These are phyloP conservation scores for Exocentrus adspersus DNA, from an alignment of 2,888 invertebrate species.

Conservation along the genomic window DNA sequence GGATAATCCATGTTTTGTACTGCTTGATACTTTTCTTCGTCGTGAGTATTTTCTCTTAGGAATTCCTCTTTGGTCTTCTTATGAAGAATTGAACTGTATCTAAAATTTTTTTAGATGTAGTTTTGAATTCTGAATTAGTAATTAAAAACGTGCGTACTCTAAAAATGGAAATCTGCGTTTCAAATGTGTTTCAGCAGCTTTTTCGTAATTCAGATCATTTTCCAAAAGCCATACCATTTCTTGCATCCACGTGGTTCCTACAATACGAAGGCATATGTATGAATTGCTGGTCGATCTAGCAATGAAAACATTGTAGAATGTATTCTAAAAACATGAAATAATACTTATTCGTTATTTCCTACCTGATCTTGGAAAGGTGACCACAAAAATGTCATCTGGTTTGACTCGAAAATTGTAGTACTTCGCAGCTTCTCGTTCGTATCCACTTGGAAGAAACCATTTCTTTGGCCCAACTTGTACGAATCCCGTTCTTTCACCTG, in stretches of 20 bases:
- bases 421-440: constrained; percentile 70
- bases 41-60: constrained; percentile 68
- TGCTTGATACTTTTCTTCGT: constrained; percentile 66
- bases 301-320: no score
- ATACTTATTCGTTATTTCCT: no score
- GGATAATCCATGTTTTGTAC: constrained; percentile 71
- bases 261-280: no score
- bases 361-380: constrained; percentile 84
- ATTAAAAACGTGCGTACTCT: constrained; percentile 72
- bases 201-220: constrained; percentile 77
- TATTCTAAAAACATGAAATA: no score
- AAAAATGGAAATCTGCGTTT: constrained; percentile 80
- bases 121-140: no score
- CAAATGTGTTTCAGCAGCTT: constrained; percentile 66
- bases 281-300: no score
- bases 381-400: constrained; percentile 76
- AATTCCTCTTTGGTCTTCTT: constrained; percentile 73
- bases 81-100: constrained; percentile 67
- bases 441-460: constrained; percentile 78
- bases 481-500: constrained; percentile 78
- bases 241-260: constrained; percentile 81
- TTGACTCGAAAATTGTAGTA: constrained; percentile 78
- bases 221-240: constrained; percentile 83
- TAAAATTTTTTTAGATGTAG: no score
- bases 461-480: constrained; percentile 79